Percentiles rank a stretch among this genome's conserved stretches.
Conservation (phyloP, 2,888 invertebrate species). For the Eupithecia centaureata region DNA sequence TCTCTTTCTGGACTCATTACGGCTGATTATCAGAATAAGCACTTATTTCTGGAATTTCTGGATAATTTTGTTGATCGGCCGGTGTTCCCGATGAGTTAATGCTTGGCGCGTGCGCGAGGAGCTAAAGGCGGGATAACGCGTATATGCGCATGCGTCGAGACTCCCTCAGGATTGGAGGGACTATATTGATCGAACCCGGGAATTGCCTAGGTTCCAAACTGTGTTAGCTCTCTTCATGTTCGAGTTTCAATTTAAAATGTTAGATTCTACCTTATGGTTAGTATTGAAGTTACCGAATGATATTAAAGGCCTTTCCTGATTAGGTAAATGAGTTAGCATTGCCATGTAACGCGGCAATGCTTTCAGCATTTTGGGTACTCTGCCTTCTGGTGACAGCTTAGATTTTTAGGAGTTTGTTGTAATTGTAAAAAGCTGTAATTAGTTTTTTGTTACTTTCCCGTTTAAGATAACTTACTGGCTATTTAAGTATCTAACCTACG, state of each 20-base stretch:
- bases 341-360: no score
- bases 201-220: constrained; percentile 37
- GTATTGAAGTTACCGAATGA: not conserved
- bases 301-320: not conserved
- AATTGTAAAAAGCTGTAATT: no score
- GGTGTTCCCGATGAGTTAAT: constrained; percentile 42
- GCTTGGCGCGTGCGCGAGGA: constrained; percentile 43
- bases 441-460: no score
- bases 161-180: constrained; percentile 53
- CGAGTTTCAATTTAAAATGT: not conserved
- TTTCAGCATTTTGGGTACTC: no score
- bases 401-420: no score
- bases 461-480: no score
- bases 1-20: constrained; percentile 70
- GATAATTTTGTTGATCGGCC: constrained; percentile 55
- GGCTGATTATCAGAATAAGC: constrained; percentile 36
- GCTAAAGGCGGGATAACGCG: constrained; percentile 48
- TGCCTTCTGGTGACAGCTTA: no score
- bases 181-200: constrained; percentile 70
- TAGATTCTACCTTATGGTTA: not conserved
- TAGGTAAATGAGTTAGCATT: no score
- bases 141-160: constrained; percentile 57
- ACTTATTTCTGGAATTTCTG: constrained; percentile 17
- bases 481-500: no score
- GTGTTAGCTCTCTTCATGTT: constrained; percentile 7